Percentiles rank a stretch among this genome's conserved stretches.
Conservation (phyloP, 2,888 invertebrate species). For the Lepidochitona cinerea region DNA sequence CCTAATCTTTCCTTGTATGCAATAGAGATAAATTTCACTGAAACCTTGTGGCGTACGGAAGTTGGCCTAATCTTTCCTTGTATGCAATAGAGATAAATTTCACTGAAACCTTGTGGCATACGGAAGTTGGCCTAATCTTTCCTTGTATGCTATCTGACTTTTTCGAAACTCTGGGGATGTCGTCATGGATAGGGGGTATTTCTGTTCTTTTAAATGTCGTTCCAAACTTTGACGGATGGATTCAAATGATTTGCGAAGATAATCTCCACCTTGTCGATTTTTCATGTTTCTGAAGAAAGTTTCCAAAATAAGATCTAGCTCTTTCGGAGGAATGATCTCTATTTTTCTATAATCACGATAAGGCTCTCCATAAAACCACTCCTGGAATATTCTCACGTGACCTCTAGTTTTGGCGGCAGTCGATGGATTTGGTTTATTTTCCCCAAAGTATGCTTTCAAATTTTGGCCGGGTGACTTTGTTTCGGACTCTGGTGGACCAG, state of each 20-base stretch:
- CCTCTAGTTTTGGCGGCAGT: not conserved
- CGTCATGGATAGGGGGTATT: not conserved
- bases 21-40: no score
- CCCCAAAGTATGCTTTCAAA: no score
- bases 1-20: no score
- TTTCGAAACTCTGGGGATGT: not conserved
- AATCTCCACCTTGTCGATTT: not conserved
- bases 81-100: no score
- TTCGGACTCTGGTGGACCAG: no score
- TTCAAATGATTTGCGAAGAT: not conserved
- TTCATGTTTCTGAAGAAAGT: not conserved
- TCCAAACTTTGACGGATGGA: not conserved
- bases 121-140: not conserved
- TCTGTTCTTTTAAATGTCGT: not conserved
- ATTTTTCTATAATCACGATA: not conserved
- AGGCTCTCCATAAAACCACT: not conserved
- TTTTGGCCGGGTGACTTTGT: no score
- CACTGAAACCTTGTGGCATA: no score
- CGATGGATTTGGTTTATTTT: no score
- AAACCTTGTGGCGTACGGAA: no score
- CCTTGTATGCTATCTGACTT: not conserved
- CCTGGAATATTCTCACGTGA: not conserved
- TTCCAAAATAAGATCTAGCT: not conserved
- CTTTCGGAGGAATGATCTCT: not conserved
- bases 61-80: no score